Percentiles rank a stretch among this genome's conserved stretches.
Evolutionary conservation across 2,888 invertebrate genomes (phyloP).

Genomic region (Choreutis nemorana): DNA sequence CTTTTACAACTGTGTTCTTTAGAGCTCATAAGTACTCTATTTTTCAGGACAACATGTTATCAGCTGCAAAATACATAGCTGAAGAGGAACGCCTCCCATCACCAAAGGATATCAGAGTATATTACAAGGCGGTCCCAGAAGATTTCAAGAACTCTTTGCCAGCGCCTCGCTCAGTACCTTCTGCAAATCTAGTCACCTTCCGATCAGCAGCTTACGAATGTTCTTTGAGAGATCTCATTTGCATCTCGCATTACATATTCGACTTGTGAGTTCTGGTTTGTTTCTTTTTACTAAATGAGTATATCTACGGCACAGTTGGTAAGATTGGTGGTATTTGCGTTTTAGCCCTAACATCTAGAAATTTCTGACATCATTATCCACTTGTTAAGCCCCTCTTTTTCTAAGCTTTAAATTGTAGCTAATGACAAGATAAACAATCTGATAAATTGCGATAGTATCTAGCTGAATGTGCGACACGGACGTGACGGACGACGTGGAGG

Average conservation of each 20-base stretch:
- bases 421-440: too few species aligned
- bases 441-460: too few species aligned
- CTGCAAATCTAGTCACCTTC: conserved; percentile 26
- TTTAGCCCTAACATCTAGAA: too few species aligned
- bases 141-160: conserved; percentile 7
- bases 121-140: conserved; percentile 19
- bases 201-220: conserved; percentile 30
- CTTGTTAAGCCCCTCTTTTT: too few species aligned
- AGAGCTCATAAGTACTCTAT: background rate
- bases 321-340: too few species aligned
- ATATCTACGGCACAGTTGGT: background rate
- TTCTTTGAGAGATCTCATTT: conserved; percentile 31
- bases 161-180: background rate
- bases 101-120: conserved; percentile 31
- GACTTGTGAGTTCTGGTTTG: conserved; percentile 36
- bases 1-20: background rate
- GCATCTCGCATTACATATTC: conserved; percentile 54
- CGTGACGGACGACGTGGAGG: background rate
- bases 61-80: conserved; percentile 31
- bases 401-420: too few species aligned
- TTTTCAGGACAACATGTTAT: conserved; percentile 47
- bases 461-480: background rate
- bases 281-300: background rate
- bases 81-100: conserved; percentile 24
- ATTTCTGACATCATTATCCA: too few species aligned